Base-by-base conservation (phyloP, 2,113 vertebrate genomes). In the Serranochromis macrocephalus region DNA sequence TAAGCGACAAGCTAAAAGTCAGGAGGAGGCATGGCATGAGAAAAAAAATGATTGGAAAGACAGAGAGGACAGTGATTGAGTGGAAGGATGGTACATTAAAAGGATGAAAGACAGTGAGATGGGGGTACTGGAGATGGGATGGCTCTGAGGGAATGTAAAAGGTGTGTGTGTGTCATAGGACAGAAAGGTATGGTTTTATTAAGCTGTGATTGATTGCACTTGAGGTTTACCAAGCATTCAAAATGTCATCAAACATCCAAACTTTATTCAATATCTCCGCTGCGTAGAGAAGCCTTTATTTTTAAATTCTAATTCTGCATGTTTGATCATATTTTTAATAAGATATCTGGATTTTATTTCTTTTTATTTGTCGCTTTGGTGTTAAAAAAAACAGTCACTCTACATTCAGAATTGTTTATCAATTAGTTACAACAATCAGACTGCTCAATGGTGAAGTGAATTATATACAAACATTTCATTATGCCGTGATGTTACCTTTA, bases 61-160 rank as follows among this genome's bases (percentile, higher is more conserved):
- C 21, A 61, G 19, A 71, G 53, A 49, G 51, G 75, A 57, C n/a
- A 54, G 54, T 90, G 90, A 93, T 89, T 87, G 87, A 94, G 88
- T 73, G 19, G 71, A 79, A 36, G 79, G 45, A 87, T 90, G 84
- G 83, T 88, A 81, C 38, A 57, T 38, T 80, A n/a, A 88, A 51
- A 86, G 47, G 53, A 66, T 83, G 47, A 71, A 31, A 38, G 84
- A 81, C 36, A 61, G 54, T 57, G 13, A 63, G 73, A 38, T 47
- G 55, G 38, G 29, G 80, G 19, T 24, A 33, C 54, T 83, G 83
- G 54, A 58, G 79, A 31, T 45, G 17, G n/a, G 61, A 81, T 31
- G 17, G 57, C 7, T 42, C 21, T 21, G n/a, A 71, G 26, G 33
- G 26, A 71, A 31, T 11, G n/a, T 49, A 29, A 42, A 49, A 24